Evolutionary conservation across 2,113 vertebrate genomes (phyloP).

Genomic region (Dunckerocampus dactyliophorus): DNA sequence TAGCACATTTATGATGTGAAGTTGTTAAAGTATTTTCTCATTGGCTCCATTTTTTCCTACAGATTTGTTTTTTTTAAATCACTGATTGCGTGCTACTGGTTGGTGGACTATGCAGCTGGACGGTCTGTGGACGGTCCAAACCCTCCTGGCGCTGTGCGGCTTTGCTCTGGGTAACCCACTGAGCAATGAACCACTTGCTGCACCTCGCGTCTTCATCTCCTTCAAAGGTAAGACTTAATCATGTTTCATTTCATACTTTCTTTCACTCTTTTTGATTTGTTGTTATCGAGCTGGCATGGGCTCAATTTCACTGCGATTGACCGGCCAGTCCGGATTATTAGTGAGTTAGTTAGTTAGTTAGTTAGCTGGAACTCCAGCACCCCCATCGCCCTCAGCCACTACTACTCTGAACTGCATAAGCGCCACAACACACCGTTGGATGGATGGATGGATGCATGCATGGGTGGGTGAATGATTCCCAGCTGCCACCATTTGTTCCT

Average conservation of each 20-base stretch:
- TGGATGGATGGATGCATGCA: too few species aligned
- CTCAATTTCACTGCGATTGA: not conserved
- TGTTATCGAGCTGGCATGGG: not conserved
- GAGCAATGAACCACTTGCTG: constrained; percentile 63
- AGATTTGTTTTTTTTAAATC: constrained; percentile 38
- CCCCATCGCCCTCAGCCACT: not conserved
- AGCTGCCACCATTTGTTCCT: not conserved
- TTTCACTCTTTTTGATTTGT: not conserved
- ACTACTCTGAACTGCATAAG: not conserved
- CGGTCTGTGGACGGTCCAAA: constrained; percentile 56
- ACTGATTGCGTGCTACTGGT: constrained; percentile 28
- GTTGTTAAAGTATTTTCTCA: constrained; percentile 19
- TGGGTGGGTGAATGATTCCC: too few species aligned
- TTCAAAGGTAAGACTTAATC: constrained; percentile 72
- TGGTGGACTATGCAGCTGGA: constrained; percentile 64
- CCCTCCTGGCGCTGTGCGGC: constrained; percentile 61
- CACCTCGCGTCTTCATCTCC: constrained; percentile 74
- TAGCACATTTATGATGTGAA: not conserved
- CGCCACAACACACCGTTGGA: too few species aligned
- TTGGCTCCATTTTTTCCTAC: constrained; percentile 30
- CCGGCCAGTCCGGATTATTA: too few species aligned
- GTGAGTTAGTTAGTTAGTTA: too few species aligned
- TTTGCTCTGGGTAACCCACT: constrained; percentile 51
- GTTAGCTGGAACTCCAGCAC: not conserved
- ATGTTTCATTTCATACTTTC: not conserved